These are phyloP conservation scores for Morpho helenor DNA, from an alignment of 2,888 invertebrate genomes.

Conservation along the genomic window DNA sequence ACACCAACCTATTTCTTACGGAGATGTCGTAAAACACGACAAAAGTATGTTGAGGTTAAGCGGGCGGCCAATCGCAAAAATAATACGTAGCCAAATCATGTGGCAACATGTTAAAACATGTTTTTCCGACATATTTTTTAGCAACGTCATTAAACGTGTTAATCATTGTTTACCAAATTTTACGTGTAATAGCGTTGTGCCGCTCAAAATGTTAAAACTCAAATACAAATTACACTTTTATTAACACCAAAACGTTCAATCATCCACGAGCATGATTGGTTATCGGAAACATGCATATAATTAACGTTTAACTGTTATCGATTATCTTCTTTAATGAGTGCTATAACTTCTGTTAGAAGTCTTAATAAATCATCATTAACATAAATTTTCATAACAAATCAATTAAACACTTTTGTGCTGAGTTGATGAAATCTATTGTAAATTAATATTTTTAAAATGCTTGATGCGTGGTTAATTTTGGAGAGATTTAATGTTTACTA, in stretches of 20 bases:
- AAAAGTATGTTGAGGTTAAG: too few species aligned
- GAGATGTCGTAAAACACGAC: too few species aligned
- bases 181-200: too few species aligned
- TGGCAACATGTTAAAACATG: too few species aligned
- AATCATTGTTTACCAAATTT: too few species aligned
- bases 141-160: too few species aligned
- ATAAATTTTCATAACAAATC: neutral
- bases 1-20: too few species aligned
- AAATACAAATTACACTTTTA: neutral
- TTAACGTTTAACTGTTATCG: neutral
- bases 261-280: neutral
- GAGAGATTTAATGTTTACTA: constrained; percentile 2
- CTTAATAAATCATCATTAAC: constrained; percentile 7
- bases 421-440: constrained; percentile 2
- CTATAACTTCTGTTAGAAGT: neutral
- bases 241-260: neutral
- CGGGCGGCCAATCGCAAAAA: too few species aligned
- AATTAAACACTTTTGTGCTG: constrained; percentile 3
- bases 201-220: too few species aligned
- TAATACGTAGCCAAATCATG: too few species aligned
- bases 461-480: neutral
- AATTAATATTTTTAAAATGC: neutral
- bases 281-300: neutral
- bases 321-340: constrained; percentile 1
- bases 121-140: too few species aligned